Evolutionary conservation across 2,797 vertebrate species (phyloP).

Genomic region (Tokudaia tokunoshimensis): DNA sequence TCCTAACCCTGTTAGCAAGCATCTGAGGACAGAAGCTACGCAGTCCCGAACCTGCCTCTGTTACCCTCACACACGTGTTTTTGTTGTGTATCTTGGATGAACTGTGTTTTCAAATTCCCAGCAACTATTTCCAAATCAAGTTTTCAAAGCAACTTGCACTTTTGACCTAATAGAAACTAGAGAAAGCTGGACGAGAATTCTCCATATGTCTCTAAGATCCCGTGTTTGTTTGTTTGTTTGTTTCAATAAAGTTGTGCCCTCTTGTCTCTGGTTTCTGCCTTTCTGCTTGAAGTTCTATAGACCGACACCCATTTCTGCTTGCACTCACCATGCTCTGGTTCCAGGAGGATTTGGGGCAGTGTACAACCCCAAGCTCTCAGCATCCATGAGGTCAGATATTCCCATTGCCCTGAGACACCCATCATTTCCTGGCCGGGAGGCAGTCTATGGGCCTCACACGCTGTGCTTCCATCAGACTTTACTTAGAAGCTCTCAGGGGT

Average conservation of each 20-base stretch:
- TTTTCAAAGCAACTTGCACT: neutral
- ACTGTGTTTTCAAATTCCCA: neutral
- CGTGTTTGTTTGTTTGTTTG: neutral
- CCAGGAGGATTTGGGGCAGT: neutral
- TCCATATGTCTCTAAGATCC: neutral
- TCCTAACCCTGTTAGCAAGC: neutral
- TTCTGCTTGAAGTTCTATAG: neutral
- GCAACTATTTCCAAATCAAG: neutral
- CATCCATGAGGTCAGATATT: neutral
- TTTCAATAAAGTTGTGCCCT: neutral
- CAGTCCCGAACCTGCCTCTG: neutral
- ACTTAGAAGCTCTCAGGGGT: neutral
- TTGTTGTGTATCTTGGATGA: neutral
- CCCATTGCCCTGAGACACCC: neutral
- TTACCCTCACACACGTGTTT: neutral
- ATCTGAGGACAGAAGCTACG: neutral
- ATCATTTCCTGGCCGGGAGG: neutral
- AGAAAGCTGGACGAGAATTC: neutral
- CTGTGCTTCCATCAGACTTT: rapidly evolving
- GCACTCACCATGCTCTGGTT: rapidly evolving
- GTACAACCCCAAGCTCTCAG: neutral
- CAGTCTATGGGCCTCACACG: neutral
- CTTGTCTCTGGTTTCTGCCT: neutral
- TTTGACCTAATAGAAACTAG: neutral
- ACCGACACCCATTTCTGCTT: neutral